Conservation (phyloP, 2,113 vertebrate genomes). For the Paedocypris sp. region DNA sequence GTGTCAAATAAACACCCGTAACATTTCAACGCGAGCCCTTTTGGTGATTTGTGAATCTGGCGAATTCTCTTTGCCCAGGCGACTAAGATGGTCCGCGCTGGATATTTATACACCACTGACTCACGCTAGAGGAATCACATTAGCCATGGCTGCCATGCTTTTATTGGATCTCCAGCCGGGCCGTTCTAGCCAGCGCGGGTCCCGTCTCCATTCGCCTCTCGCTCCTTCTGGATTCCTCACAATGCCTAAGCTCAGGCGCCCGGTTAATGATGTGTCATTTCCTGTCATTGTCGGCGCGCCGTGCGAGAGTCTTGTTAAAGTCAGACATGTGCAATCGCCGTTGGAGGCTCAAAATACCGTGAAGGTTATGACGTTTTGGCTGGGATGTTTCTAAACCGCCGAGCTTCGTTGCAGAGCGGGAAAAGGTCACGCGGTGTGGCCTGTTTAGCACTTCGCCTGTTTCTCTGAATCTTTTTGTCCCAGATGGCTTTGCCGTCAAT, state of each 20-base stretch:
- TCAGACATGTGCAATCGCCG: constrained; percentile 13
- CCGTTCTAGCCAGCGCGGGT: constrained; percentile 17
- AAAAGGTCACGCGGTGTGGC: too few relatives aligned
- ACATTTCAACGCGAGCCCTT: constrained; percentile 22
- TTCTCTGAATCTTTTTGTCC: constrained; percentile 13
- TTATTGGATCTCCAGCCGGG: constrained; percentile 32
- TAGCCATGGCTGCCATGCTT: constrained; percentile 34
- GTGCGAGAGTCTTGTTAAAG: constrained; percentile 11
- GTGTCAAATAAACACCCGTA: constrained; percentile 37
- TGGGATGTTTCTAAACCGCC: not conserved
- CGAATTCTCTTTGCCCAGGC: constrained; percentile 8
- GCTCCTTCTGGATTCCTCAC: not conserved
- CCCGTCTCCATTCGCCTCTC: not conserved
- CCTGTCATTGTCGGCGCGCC: constrained; percentile 19
- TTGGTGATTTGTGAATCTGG: constrained; percentile 35
- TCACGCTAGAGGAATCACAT: constrained; percentile 36
- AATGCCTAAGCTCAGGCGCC: constrained; percentile 12
- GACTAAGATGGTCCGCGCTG: constrained; percentile 16
- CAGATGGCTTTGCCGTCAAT: constrained; percentile 15
- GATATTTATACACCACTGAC: constrained; percentile 39
- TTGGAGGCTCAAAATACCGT: not conserved
- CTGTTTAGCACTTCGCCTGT: too few relatives aligned
- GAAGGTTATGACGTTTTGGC: not conserved
- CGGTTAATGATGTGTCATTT: constrained; percentile 35
- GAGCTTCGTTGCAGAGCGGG: too few relatives aligned